These are phyloP conservation scores for Telmatochromis sp. DNA, from an alignment of 2,113 vertebrate genomes.

Conservation along the genomic window DNA sequence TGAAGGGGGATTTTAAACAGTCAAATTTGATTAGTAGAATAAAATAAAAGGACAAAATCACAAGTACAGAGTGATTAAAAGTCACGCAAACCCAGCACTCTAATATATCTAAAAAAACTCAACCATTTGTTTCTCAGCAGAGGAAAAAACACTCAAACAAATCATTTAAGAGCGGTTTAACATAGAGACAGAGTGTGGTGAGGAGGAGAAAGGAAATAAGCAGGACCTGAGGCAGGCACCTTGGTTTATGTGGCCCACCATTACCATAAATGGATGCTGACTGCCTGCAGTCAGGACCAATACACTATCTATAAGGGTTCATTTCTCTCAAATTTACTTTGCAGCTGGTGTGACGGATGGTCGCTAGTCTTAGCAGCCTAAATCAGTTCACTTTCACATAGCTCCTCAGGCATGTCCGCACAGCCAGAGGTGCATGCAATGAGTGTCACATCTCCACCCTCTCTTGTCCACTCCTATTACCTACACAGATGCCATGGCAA, in stretches of 20 bases:
- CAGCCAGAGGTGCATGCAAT: constrained; percentile 46
- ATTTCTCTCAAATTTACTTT: constrained; percentile 69
- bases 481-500: constrained; percentile 54
- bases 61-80: background rate
- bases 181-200: background rate
- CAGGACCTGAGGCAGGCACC: constrained; percentile 16
- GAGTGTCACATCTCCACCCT: constrained; percentile 46
- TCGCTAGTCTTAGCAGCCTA: constrained; percentile 48
- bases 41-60: background rate
- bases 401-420: constrained; percentile 39
- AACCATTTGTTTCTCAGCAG: background rate
- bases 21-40: background rate
- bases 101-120: background rate
- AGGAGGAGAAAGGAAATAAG: constrained; percentile 13
- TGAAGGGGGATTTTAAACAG: background rate
- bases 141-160: background rate
- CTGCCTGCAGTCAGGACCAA: constrained; percentile 63
- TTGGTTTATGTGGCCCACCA: constrained; percentile 37
- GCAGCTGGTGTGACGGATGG: constrained; percentile 47
- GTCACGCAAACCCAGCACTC: background rate
- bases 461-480: constrained; percentile 67
- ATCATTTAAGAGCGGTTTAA: background rate
- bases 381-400: constrained; percentile 64
- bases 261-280: constrained; percentile 64
- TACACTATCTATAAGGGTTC: constrained; percentile 62